Conservation (phyloP, 2,888 invertebrate genomes). For the Halictus ligatus region DNA sequence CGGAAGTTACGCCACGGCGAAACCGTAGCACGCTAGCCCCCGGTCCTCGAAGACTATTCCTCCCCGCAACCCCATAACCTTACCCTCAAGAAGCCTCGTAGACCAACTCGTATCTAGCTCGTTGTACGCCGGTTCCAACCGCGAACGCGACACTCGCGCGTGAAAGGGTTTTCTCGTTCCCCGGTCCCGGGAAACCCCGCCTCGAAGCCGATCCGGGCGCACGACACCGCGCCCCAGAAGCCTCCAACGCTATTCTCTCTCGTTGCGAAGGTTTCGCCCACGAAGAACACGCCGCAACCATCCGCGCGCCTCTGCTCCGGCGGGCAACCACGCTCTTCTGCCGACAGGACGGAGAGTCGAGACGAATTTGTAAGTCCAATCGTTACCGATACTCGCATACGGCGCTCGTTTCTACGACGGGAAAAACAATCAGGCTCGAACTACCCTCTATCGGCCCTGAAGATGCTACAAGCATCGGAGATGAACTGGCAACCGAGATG, state of each 20-base stretch:
- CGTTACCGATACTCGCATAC: background rate
- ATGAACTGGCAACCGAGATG: too few species aligned
- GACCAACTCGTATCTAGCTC: background rate
- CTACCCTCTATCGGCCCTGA: too few species aligned
- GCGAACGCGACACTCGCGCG: background rate
- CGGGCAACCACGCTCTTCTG: slow-evolving; percentile 31
- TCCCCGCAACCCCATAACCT: background rate
- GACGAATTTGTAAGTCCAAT: slow-evolving; percentile 54
- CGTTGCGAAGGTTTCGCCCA: background rate
- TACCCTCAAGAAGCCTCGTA: background rate
- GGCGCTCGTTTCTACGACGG: background rate
- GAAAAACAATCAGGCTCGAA: background rate
- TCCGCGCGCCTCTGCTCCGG: background rate
- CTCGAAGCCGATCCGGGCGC: slow-evolving; percentile 16
- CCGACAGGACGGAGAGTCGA: slow-evolving; percentile 43
- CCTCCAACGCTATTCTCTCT: slow-evolving; percentile 9
- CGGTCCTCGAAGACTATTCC: slow-evolving; percentile 4
- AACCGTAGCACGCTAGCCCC: background rate
- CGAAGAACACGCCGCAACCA: background rate
- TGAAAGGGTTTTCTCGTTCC: background rate
- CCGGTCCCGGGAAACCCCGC: background rate
- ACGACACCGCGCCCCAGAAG: background rate
- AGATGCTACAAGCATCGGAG: too few species aligned
- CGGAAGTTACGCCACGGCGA: background rate
- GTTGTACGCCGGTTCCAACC: background rate